Percentiles rank a stretch among this genome's conserved stretches.
Evolutionary conservation across 2,888 invertebrate genomes (phyloP).

Genomic region (Noctua comes): DNA sequence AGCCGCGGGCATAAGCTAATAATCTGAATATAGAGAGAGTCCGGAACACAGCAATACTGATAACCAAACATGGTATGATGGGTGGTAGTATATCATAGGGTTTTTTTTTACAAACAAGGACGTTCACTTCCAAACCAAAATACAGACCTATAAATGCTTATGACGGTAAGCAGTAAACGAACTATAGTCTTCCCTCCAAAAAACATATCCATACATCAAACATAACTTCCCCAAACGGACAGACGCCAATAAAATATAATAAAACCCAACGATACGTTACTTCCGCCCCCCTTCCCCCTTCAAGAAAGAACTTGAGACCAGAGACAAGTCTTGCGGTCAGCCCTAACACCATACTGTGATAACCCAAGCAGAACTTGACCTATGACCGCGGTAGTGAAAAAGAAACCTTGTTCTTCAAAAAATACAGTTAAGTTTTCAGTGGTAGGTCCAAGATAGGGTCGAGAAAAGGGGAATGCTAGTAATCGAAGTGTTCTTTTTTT

Average conservation of each 20-base stretch:
- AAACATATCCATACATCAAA: conserved; percentile 39
- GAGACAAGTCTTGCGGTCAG: conserved; percentile 73
- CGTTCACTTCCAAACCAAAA: too few relatives aligned
- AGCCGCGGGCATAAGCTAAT: too few relatives aligned
- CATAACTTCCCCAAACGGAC: conserved; percentile 65
- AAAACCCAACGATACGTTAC: conserved; percentile 84
- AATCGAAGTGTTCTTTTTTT: conserved; percentile 41
- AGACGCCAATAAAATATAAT: conserved; percentile 79
- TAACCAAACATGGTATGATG: too few relatives aligned
- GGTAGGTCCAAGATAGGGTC: conserved; percentile 24
- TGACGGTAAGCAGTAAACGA: not conserved
- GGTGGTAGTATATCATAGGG: too few relatives aligned
- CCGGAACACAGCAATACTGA: too few relatives aligned
- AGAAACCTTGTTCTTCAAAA: fast-evolving
- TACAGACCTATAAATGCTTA: not conserved
- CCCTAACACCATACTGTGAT: conserved; percentile 67
- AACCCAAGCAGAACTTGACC: conserved; percentile 70
- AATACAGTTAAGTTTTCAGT: conserved; percentile 24
- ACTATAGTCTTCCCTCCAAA: not conserved
- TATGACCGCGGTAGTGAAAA: conserved; percentile 25
- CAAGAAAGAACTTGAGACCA: conserved; percentile 77
- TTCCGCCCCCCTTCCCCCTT: conserved; percentile 78
- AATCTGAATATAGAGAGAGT: too few relatives aligned
- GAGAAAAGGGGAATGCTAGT: conserved; percentile 35
- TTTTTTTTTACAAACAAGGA: too few relatives aligned